These are phyloP conservation scores for Petrophora chlorosata DNA, from an alignment of 2,888 invertebrate genomes.

Conservation along the genomic window DNA sequence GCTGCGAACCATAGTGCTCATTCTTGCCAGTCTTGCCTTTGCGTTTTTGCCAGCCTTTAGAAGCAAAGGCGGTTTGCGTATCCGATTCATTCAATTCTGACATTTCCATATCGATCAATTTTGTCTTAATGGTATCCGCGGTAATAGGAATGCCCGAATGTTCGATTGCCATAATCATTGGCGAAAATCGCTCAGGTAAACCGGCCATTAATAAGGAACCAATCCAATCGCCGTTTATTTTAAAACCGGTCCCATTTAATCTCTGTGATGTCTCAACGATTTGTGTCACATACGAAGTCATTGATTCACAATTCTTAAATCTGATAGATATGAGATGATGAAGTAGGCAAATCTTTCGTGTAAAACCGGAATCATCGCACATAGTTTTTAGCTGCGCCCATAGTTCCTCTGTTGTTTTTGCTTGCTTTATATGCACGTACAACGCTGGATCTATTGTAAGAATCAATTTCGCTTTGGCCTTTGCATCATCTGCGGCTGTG, in stretches of 20 bases:
- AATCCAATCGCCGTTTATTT: conserved; percentile 17
- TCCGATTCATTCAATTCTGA: background rate
- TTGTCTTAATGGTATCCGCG: conserved; percentile 15
- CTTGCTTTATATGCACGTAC: conserved; percentile 17
- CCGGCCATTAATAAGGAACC: conserved; percentile 18
- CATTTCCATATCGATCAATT: background rate
- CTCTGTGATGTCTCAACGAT: conserved; percentile 19
- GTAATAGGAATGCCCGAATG: conserved; percentile 10
- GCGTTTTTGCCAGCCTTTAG: no score
- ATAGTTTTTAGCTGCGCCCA: background rate
- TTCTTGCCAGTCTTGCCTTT: no score
- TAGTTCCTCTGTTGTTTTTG: conserved; percentile 5
- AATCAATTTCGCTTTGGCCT: conserved; percentile 20
- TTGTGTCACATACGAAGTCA: conserved; percentile 23
- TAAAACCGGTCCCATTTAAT: conserved; percentile 12
- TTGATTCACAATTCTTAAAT: conserved; percentile 12
- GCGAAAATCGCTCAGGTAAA: conserved; percentile 4
- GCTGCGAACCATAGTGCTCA: no score
- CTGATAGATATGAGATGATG: conserved; percentile 19
- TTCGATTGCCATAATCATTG: conserved; percentile 26
- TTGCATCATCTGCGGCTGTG: no score
- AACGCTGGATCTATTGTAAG: conserved; percentile 15
- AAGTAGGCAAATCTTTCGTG: conserved; percentile 12
- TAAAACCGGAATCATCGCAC: no score
- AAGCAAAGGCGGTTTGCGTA: no score